phyloP scores from a whole-genome alignment of 2,888 invertebrate species.

The Dynastes hyllus region DNA sequence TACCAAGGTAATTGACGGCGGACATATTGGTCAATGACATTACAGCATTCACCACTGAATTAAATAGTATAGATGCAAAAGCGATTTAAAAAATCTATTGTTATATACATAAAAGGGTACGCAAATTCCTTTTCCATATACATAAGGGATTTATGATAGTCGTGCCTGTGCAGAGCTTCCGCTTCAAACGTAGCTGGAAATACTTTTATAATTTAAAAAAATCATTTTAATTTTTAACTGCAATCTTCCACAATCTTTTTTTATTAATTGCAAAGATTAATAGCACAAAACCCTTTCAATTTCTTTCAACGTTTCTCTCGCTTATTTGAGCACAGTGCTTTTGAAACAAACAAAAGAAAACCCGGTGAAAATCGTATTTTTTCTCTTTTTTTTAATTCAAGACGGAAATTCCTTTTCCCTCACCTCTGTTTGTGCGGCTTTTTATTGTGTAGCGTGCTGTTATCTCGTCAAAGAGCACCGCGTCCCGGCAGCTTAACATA shows the following conservation, averaged over 20 bases:
- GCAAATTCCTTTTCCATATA: too few species aligned
- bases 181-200: neutral
- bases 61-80: too few species aligned
- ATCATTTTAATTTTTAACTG: slow-evolving; percentile 16
- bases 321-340: slow-evolving; percentile 10
- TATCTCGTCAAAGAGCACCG: slow-evolving; percentile 41
- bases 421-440: slow-evolving; percentile 12
- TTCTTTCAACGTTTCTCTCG: neutral
- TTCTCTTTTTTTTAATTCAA: slow-evolving; percentile 24
- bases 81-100: too few species aligned
- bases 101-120: too few species aligned
- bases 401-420: slow-evolving; percentile 26
- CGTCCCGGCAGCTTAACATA: slow-evolving; percentile 45
- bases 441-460: slow-evolving; percentile 17
- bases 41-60: too few species aligned
- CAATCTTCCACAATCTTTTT: neutral
- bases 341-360: slow-evolving; percentile 27
- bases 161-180: neutral
- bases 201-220: slow-evolving; percentile 5
- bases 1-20: too few species aligned
- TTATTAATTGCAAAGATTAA: slow-evolving; percentile 15
- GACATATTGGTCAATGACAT: too few species aligned
- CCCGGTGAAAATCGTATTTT: neutral
- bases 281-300: slow-evolving; percentile 30
- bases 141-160: too few species aligned